phyloP scores from a whole-genome alignment of 1,140 invertebrate species.

The Oncopeltus fasciatus region DNA sequence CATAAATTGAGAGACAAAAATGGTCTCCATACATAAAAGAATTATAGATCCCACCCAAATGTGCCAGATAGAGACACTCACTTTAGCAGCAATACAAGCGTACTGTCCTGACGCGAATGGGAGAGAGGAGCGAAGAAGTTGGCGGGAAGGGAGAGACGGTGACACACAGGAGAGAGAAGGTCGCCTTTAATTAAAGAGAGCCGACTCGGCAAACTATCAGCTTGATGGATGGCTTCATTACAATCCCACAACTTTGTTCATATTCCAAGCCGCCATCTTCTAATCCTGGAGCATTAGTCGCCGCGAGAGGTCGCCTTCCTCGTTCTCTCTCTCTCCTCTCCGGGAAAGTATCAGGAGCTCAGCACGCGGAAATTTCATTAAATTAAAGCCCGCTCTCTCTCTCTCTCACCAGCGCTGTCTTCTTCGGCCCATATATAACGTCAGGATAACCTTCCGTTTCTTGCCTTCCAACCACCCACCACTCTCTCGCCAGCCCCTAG shows the following conservation, averaged over 20 bases:
- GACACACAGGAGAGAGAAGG: neutral
- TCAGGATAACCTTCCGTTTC: neutral
- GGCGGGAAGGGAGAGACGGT: neutral
- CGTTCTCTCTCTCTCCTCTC: too few relatives aligned
- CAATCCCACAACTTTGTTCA: slow-evolving; percentile 9
- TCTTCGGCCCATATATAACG: neutral
- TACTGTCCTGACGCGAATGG: neutral
- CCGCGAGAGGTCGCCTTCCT: neutral
- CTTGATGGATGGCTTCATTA: slow-evolving; percentile 4
- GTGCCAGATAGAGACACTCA: too few relatives aligned
- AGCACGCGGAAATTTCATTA: neutral
- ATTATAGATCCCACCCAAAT: too few relatives aligned
- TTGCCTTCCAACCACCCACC: neutral
- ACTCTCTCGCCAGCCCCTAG: neutral
- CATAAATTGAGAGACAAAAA: too few relatives aligned
- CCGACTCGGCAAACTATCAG: neutral
- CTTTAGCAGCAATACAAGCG: too few relatives aligned
- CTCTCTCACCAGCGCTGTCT: too few relatives aligned
- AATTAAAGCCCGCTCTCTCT: neutral
- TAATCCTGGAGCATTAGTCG: neutral
- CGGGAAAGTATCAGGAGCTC: neutral
- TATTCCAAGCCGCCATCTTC: neutral
- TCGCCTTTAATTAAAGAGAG: neutral
- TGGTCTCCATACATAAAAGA: too few relatives aligned
- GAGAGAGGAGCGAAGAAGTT: too few relatives aligned